Evolutionary conservation across 2,888 invertebrate genomes (phyloP).

Genomic region (Seira ritae): DNA sequence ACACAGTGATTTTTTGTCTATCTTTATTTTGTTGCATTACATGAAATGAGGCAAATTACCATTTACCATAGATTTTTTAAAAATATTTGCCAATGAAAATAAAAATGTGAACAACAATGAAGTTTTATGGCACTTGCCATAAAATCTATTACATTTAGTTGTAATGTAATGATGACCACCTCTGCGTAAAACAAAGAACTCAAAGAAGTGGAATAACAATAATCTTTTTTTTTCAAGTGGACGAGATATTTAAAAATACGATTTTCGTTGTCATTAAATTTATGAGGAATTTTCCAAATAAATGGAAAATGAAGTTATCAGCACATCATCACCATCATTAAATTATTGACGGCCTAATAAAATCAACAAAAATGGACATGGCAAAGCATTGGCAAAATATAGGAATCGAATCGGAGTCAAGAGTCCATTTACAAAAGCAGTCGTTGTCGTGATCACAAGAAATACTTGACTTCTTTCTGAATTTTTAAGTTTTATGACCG

Average conservation of each 20-base stretch:
- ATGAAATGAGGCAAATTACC: slow-evolving; percentile 14
- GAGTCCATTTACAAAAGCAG: no score
- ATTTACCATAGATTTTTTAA: background rate
- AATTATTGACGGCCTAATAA: background rate
- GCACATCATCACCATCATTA: background rate
- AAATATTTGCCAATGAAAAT: no score
- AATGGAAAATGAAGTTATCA: slow-evolving; percentile 16
- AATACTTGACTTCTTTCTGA: background rate
- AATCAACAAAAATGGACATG: no score
- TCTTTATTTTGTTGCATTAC: slow-evolving; percentile 3
- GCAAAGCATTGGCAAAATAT: no score
- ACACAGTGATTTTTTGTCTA: background rate
- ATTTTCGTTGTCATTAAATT: no score
- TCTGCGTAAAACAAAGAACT: background rate
- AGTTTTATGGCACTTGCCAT: background rate
- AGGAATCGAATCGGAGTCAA: no score
- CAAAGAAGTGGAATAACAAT: no score
- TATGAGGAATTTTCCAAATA: slow-evolving; percentile 9
- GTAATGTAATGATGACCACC: background rate
- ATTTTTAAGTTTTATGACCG: background rate
- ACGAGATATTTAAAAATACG: background rate
- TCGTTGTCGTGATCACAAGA: background rate
- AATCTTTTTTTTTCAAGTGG: background rate
- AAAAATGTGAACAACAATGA: background rate
- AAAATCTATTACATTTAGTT: background rate